A percentile compares a stretch with the other conserved stretches of the same genome.
Conservation (phyloP, 2,888 invertebrate genomes). For the Smittia sp. region DNA sequence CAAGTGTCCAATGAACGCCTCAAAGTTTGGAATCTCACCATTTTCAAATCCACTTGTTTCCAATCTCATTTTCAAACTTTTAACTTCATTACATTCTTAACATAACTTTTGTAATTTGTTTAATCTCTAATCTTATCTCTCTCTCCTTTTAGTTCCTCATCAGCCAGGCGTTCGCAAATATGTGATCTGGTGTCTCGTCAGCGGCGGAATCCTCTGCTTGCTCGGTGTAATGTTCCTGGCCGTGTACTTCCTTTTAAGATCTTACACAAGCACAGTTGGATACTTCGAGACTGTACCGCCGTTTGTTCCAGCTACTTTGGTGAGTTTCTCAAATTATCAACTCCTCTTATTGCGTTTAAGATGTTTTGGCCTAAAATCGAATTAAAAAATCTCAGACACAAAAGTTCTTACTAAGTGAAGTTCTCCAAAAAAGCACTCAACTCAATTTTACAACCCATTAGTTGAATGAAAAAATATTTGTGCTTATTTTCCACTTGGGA, state of each 20-base stretch:
- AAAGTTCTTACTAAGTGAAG: not conserved
- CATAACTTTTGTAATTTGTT: too few relatives aligned
- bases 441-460: constrained; percentile 33
- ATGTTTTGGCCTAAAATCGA: constrained; percentile 11
- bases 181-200: constrained; percentile 73
- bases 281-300: constrained; percentile 93
- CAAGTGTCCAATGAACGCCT: too few relatives aligned
- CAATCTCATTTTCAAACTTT: too few relatives aligned
- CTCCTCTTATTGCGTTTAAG: not conserved
- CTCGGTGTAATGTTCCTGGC: constrained; percentile 72
- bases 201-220: constrained; percentile 70
- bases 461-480: constrained; percentile 9
- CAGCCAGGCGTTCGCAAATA: constrained; percentile 62
- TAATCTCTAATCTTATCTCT: too few relatives aligned
- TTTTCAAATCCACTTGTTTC: too few relatives aligned
- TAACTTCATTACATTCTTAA: too few relatives aligned
- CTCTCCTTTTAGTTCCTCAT: constrained; percentile 50
- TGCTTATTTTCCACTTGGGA: not conserved
- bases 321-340: constrained; percentile 53
- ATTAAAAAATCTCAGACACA: not conserved
- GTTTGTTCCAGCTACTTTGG: constrained; percentile 88
- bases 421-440: constrained; percentile 14
- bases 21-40: too few relatives aligned
- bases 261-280: constrained; percentile 69
- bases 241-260: constrained; percentile 71